Conservation (phyloP, 1,140 invertebrate genomes). For the Zaprionus gabonicus region DNA sequence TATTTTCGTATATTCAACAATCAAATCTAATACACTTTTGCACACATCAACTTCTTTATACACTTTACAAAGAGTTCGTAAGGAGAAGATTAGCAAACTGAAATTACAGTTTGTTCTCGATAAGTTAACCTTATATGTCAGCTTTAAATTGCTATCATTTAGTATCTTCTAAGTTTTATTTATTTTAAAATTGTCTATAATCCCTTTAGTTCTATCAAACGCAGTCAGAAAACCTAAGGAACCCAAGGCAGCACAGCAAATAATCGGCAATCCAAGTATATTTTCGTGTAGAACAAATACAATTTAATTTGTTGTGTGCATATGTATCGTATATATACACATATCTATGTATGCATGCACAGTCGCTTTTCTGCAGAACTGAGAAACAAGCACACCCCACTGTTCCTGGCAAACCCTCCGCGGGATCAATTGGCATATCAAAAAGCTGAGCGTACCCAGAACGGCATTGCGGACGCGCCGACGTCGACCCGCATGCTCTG, state of each 20-base stretch:
- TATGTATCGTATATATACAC: too few relatives aligned
- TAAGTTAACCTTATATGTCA: too few relatives aligned
- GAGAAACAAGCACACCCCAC: slow-evolving; percentile 8
- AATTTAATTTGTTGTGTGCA: too few relatives aligned
- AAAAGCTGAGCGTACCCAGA: not conserved
- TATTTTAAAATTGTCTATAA: too few relatives aligned
- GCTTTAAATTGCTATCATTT: not conserved
- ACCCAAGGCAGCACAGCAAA: not conserved
- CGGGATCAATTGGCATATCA: slow-evolving; percentile 27
- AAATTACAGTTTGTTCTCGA: too few relatives aligned
- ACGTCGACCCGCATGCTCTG: slow-evolving; percentile 20
- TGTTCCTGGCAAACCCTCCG: slow-evolving; percentile 8
- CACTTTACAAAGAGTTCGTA: not conserved
- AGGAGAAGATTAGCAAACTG: too few relatives aligned
- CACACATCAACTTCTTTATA: not conserved
- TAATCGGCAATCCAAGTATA: not conserved
- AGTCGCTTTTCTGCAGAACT: slow-evolving; percentile 18
- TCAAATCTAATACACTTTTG: not conserved
- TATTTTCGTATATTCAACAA: not conserved
- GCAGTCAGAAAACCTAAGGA: rapidly evolving
- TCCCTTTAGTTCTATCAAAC: not conserved
- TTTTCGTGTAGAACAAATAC: too few relatives aligned
- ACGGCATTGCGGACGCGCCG: not conserved
- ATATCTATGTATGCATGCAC: slow-evolving; percentile 7
- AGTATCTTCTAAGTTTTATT: not conserved